These are phyloP conservation scores for Vanessa cardui DNA, from an alignment of 2,888 invertebrate genomes.

Conservation along the genomic window DNA sequence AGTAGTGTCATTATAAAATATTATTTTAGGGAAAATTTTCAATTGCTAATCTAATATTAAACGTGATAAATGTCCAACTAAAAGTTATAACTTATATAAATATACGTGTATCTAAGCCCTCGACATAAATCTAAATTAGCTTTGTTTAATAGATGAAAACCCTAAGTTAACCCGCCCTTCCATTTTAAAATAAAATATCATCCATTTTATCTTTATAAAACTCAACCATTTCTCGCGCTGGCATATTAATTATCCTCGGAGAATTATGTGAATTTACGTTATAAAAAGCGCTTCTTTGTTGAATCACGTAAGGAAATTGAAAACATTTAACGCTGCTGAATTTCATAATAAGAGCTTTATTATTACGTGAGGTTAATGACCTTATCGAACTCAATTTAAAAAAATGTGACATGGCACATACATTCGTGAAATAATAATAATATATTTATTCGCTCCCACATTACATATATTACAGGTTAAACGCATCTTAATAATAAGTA, in stretches of 20 bases:
- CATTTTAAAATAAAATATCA: conserved; percentile 38
- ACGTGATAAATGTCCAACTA: too few relatives aligned
- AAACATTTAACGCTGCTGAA: background rate
- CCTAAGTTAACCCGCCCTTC: conserved; percentile 22
- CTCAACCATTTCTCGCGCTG: conserved; percentile 36
- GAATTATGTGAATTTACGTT: conserved; percentile 39
- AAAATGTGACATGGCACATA: too few relatives aligned
- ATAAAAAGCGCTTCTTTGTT: conserved; percentile 28
- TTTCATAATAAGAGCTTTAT: background rate
- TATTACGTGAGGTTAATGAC: too few relatives aligned
- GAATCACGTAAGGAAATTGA: conserved; percentile 6
- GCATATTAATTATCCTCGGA: conserved; percentile 43
- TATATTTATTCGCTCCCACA: too few relatives aligned
- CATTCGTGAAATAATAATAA: too few relatives aligned
- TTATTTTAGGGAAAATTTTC: too few relatives aligned
- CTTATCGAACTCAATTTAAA: too few relatives aligned
- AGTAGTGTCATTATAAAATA: too few relatives aligned
- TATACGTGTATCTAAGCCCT: background rate
- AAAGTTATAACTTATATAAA: too few relatives aligned
- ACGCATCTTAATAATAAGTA: too few relatives aligned
- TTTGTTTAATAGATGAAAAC: conserved; percentile 20
- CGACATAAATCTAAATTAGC: conserved; percentile 24
- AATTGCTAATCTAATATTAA: too few relatives aligned
- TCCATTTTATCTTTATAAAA: conserved; percentile 40
- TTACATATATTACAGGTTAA: too few relatives aligned